Evolutionary conservation across 2,113 vertebrate species (phyloP).

Genomic region (Rana temporaria): DNA sequence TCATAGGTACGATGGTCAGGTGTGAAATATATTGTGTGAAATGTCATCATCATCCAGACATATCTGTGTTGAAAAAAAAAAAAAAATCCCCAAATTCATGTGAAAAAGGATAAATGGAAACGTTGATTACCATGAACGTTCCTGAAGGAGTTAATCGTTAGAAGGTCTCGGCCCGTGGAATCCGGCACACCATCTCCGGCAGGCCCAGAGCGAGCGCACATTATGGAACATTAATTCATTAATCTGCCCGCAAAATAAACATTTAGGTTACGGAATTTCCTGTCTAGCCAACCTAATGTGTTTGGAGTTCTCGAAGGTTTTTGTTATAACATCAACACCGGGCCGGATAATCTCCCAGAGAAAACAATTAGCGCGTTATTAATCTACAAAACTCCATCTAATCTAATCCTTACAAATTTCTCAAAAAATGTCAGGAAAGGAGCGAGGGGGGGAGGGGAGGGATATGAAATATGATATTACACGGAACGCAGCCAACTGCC

Average conservation of each 20-base stretch:
- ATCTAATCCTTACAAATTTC: slow-evolving; percentile 23
- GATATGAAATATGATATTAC: slow-evolving; percentile 1
- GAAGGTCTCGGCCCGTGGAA: too few species aligned
- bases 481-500: neutral
- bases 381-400: neutral
- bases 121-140: too few species aligned
- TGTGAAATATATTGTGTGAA: too few species aligned
- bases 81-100: too few species aligned
- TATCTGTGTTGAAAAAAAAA: too few species aligned
- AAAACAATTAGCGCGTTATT: slow-evolving; percentile 26
- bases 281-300: slow-evolving; percentile 46
- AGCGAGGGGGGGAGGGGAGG: neutral
- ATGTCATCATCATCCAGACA: too few species aligned
- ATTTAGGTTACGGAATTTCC: slow-evolving; percentile 34
- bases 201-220: too few species aligned
- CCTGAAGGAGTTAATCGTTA: too few species aligned
- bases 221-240: slow-evolving; percentile 8
- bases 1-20: too few species aligned
- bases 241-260: slow-evolving; percentile 8
- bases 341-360: neutral
- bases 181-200: too few species aligned
- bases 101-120: too few species aligned
- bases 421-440: neutral
- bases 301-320: slow-evolving; percentile 15
- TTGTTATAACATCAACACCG: slow-evolving; percentile 24